Percentiles rank a stretch among this genome's conserved stretches.
Conservation (phyloP, 2,888 invertebrate species). For the Orchesella flavescens region DNA sequence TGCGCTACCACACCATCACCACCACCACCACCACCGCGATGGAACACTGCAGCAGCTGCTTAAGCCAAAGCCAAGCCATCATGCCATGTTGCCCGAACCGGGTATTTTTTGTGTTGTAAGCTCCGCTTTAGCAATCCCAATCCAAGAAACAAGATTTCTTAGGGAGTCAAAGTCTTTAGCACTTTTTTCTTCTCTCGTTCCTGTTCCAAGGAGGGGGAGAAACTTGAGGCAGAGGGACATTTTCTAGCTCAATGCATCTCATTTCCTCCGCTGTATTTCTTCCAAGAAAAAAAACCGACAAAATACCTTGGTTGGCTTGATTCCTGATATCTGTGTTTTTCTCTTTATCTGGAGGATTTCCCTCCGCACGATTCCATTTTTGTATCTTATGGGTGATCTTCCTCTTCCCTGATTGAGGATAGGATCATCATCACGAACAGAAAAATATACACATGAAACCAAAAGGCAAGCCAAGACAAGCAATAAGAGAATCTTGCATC, state of each 20-base stretch:
- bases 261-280: slow-evolving; percentile 46
- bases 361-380: not conserved
- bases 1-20: slow-evolving; percentile 51
- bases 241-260: slow-evolving; percentile 60
- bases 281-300: slow-evolving; percentile 54
- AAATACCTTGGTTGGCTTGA: slow-evolving; percentile 49
- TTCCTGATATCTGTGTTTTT: slow-evolving; percentile 25
- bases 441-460: slow-evolving; percentile 8
- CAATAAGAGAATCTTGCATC: slow-evolving; percentile 3
- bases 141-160: no score
- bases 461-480: slow-evolving; percentile 29
- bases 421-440: not conserved
- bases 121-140: no score
- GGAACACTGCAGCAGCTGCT: slow-evolving; percentile 13
- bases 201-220: not conserved
- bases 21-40: slow-evolving; percentile 30
- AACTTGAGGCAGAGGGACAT: slow-evolving; percentile 42
- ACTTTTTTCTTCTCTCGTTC: slow-evolving; percentile 20
- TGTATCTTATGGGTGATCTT: slow-evolving; percentile 50
- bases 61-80: no score
- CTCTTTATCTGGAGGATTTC: slow-evolving; percentile 18
- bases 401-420: slow-evolving; percentile 1
- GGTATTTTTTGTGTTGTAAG: not conserved
- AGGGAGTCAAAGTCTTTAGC: slow-evolving; percentile 32
- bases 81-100: not conserved